Percentiles rank a stretch among this genome's conserved stretches.
These are phyloP conservation scores for Cataglyphis rosenhaueri DNA, from an alignment of 2,888 invertebrate genomes.

Conservation along the genomic window DNA sequence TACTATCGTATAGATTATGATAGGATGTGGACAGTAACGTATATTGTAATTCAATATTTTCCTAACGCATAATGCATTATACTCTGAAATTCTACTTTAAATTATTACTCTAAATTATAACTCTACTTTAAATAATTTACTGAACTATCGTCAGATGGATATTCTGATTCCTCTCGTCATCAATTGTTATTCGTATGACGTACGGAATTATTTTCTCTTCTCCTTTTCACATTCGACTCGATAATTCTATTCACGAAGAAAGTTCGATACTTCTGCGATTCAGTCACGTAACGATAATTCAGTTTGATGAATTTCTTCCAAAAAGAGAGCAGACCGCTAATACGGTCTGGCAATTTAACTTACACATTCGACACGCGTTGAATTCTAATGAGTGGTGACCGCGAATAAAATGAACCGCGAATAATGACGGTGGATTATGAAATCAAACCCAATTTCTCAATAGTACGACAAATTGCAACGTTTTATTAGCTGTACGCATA, in stretches of 20 bases:
- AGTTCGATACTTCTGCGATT: neutral
- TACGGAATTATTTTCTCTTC: neutral
- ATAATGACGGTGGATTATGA: neutral
- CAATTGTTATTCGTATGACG: neutral
- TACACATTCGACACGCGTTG: slow-evolving; percentile 6
- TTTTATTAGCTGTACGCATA: slow-evolving; percentile 42
- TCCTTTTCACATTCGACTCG: neutral
- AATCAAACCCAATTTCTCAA: slow-evolving; percentile 22
- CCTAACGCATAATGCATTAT: neutral
- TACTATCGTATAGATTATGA: neutral
- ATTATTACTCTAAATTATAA: neutral
- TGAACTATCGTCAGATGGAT: neutral
- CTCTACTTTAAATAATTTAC: neutral
- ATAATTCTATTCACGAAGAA: neutral
- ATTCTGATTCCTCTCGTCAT: neutral
- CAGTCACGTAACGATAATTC: neutral
- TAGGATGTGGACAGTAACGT: neutral
- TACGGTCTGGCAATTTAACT: neutral
- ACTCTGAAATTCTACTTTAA: neutral
- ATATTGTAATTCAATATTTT: neutral
- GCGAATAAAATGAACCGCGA: neutral
- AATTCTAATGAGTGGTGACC: neutral
- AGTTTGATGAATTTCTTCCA: neutral
- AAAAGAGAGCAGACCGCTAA: neutral
- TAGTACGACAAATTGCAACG: neutral